Conservation (phyloP, 2,797 vertebrate genomes). For the Epinephelus malabaricus region DNA sequence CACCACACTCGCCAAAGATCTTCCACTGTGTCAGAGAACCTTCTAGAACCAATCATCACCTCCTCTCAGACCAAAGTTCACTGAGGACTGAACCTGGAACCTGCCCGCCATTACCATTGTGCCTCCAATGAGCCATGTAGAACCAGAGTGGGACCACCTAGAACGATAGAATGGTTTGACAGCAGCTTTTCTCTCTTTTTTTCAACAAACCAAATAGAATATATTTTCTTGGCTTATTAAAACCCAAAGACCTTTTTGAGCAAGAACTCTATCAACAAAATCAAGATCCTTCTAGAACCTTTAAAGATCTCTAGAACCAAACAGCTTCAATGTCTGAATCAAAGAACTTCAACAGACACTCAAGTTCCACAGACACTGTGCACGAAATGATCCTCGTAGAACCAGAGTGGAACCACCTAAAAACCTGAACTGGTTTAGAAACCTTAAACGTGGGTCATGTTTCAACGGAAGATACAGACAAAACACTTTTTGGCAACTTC, state of each 20-base stretch:
- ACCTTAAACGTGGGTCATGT: background rate
- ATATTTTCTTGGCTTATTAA: slow-evolving; percentile 1
- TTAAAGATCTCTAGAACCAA: background rate
- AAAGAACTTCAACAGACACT: background rate
- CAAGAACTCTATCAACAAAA: background rate
- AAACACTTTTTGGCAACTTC: background rate
- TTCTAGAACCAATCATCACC: background rate
- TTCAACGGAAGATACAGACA: background rate
- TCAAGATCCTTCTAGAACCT: background rate
- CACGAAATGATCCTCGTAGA: background rate
- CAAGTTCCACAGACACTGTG: background rate
- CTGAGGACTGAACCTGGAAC: background rate
- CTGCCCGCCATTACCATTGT: background rate
- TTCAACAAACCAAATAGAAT: background rate
- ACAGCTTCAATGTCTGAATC: background rate
- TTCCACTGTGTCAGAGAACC: background rate
- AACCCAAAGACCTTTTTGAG: background rate
- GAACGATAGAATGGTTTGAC: background rate
- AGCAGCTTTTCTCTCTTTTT: background rate
- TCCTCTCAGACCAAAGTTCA: background rate
- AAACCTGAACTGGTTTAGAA: background rate
- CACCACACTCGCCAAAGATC: background rate
- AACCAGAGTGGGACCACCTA: slow-evolving; percentile 6
- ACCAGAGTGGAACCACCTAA: background rate
- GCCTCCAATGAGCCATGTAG: background rate